phyloP scores from a whole-genome alignment of 2,888 invertebrate genomes.

The Lasius platythorax region DNA sequence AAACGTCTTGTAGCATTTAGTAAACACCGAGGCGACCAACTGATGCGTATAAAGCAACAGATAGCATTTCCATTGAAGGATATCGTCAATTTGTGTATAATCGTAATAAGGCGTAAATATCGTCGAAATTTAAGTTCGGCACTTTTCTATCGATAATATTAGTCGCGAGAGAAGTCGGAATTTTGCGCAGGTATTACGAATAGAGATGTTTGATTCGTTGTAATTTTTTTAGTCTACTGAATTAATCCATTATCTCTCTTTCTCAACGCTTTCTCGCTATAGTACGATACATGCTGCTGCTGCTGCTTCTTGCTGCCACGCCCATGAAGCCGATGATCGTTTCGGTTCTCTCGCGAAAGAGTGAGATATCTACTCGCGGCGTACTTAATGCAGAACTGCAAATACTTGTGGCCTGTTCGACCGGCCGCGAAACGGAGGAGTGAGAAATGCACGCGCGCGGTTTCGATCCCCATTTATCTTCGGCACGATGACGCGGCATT shows the following conservation, averaged over 20 bases:
- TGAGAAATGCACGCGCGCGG: conserved; percentile 5
- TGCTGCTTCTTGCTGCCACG: conserved; percentile 40
- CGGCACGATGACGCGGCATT: conserved; percentile 31
- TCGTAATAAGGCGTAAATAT: background rate
- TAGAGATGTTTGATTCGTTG: background rate
- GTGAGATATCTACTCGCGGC: conserved; percentile 14
- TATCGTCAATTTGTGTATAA: background rate
- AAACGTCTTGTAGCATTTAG: background rate
- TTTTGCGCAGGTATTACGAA: background rate
- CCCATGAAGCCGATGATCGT: conserved; percentile 41
- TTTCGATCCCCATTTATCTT: conserved; percentile 23
- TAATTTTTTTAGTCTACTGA: conserved; percentile 7
- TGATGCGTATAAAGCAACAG: background rate
- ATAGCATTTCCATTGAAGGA: background rate
- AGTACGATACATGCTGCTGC: conserved; percentile 22
- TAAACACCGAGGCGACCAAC: too few species aligned
- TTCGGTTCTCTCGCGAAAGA: conserved; percentile 34
- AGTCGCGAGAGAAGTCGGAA: background rate
- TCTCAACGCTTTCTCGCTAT: background rate
- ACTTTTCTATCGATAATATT: background rate
- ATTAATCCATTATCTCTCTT: conserved; percentile 27
- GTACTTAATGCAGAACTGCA: conserved; percentile 19
- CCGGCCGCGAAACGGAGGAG: background rate
- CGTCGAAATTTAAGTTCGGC: background rate
- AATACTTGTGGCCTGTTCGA: background rate